Evolutionary conservation across 2,797 vertebrate species (phyloP), one percentile per base, ranked within the genome.

Genomic region (Salmo trutta): DNA sequence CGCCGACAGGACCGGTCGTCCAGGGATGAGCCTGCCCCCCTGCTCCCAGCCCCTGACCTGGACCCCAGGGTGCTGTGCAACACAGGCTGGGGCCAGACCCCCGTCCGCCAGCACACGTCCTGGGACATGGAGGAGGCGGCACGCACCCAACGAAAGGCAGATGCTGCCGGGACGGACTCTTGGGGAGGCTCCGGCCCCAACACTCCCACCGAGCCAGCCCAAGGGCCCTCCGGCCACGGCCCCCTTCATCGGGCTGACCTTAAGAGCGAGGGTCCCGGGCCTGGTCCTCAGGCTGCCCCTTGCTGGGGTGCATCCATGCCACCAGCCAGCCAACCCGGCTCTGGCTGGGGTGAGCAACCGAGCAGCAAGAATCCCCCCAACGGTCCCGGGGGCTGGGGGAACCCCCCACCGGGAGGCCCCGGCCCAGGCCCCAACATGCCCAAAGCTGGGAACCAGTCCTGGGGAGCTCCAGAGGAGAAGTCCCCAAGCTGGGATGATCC

Each of bases 31-130:
- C 93, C 95, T 92, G 93, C 95, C 92, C 90, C 96, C 94, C 76
- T 93, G 91, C 81, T 96, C 84, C 95, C 96, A 91, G 94, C 95
- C 90, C 91, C 91, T 73, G 98, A 99, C 92, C 88, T 99, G 90
- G 98, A 99, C 90, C 97, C 97, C 24, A 96, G 98, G 82, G 97
- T 99, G 89, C 94, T 99, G 64, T 99, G 97, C 93, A 99, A 99
- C 93, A 96, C 96, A 75, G 98, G 98, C 56, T 99, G 98, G 98
- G 98, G 98, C 88, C 98, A 99, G 94, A 99, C 96, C 86, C 97
- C 97, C 78, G 96, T 99, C 87, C 97, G 96, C 89, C 98, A 99
- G 90, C 97, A 99, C 93, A 99, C 97, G 83, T 94, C 97, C 89
- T 99, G 98, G 98, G 96, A 99, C 82, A 98, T 95, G 0, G 93